These are phyloP conservation scores for Lasioglossum marginatum DNA, from an alignment of 2,888 invertebrate genomes.

Conservation along the genomic window DNA sequence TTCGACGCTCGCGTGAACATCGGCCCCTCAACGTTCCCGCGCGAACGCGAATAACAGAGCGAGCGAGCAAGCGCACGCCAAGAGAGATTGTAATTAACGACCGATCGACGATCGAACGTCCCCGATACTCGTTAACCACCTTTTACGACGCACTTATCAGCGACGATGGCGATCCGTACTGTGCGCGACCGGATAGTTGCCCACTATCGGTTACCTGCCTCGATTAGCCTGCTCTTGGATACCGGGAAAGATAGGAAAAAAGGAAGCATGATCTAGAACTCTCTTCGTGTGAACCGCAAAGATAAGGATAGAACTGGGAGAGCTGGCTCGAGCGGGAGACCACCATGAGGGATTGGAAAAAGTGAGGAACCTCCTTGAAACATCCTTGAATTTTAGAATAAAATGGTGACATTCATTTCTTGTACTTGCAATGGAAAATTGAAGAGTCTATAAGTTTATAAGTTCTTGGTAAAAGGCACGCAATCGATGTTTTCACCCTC, in stretches of 20 bases:
- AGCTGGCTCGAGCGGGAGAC: not conserved
- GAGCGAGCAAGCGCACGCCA: not conserved
- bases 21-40: conserved; percentile 42
- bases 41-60: not conserved
- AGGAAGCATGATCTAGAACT: not conserved
- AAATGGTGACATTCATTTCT: not conserved
- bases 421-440: not conserved
- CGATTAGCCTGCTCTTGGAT: conserved; percentile 29
- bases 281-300: not conserved
- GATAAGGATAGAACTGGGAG: not conserved
- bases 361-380: too few species aligned
- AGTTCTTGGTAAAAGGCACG: not conserved
- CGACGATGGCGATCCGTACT: conserved; percentile 62
- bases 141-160: conserved; percentile 69
- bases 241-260: not conserved
- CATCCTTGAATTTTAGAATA: not conserved
- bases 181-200: conserved; percentile 59
- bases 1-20: conserved; percentile 42
- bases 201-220: conserved; percentile 58
- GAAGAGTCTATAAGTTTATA: not conserved
- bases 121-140: conserved; percentile 71
- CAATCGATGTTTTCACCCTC: not conserved
- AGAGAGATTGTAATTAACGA: conserved; percentile 68
- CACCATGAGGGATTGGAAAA: not conserved
- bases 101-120: conserved; percentile 64